Base-by-base conservation (phyloP, 2,888 invertebrate genomes). In the Adela reaumurella region DNA sequence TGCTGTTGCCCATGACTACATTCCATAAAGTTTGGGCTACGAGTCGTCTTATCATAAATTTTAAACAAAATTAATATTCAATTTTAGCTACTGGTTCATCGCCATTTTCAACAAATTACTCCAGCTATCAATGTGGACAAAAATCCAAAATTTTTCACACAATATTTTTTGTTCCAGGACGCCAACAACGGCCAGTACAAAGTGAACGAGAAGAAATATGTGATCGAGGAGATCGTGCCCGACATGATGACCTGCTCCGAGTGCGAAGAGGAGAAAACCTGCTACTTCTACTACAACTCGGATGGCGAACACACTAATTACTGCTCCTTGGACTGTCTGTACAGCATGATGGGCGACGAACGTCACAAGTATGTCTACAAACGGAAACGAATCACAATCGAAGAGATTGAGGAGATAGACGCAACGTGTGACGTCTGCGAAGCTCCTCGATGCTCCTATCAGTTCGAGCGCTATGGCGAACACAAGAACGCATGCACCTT, bases 291-390 rank as follows among this genome's bases (percentile, higher is more conserved):
- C 56, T 74, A 74, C 53, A 70, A 77, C 50, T 74, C 62, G 51
- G 78, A 72, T 42, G 77, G 70, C 1, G 72, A 71, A 49, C 72
- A 77, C 49, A 77, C 70, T 1, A 69, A 78, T 50, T 83, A 81
- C 56, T 68, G 85, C 48, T 85, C 85, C 46, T 62, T 79, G 24
- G 62, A 64, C 3, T 85, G 85, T 52, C 68, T 83, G 16, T 68
- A 81, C 54, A 73, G 77, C 41, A 72, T 83, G 67, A 72, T 83
- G 64, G 78, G 69, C 0, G 77, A 73, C 19, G 79, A 83, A 55
- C 68, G 68, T 24, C 81, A 83, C 0, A 83, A 83, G 58, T 84
- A 81, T 57, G 67, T 73, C 16, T 73, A 81, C 51, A 79, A 81
- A 53, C 69, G 83, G 51, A 70, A 81, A 56, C 74, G 72, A 55